These are phyloP conservation scores for Drymodes brunneopygia DNA, from an alignment of 2,113 vertebrate genomes.

Conservation along the genomic window DNA sequence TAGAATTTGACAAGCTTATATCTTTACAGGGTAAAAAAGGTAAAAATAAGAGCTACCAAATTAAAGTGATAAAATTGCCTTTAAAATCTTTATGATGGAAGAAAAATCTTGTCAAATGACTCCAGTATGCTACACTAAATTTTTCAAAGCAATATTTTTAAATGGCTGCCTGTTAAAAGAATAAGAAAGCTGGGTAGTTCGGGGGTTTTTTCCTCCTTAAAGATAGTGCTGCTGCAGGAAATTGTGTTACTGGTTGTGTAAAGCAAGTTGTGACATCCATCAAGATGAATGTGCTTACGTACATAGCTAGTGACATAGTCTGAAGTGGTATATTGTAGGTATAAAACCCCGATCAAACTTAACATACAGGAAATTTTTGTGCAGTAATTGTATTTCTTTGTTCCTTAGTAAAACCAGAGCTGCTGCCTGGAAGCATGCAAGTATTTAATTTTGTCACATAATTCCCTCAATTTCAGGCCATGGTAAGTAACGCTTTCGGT, in stretches of 20 bases:
- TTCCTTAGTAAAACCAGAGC: background rate
- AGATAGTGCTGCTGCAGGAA: background rate
- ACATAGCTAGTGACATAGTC: background rate
- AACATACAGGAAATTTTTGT: background rate
- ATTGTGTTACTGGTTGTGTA: background rate
- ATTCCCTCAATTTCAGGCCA: constrained; percentile 35
- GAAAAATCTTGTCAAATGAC: background rate
- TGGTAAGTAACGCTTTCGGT: background rate
- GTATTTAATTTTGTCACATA: constrained; percentile 21
- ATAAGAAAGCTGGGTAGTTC: background rate
- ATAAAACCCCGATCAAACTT: background rate
- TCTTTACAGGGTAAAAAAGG: background rate
- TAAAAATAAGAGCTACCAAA: background rate
- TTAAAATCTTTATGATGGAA: background rate
- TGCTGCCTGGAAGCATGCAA: background rate
- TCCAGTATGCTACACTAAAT: background rate
- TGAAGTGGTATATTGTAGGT: background rate
- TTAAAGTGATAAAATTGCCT: background rate
- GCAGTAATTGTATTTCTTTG: background rate
- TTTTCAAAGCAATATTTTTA: background rate
- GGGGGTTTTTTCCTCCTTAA: background rate
- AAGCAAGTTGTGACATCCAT: background rate
- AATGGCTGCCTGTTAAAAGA: background rate
- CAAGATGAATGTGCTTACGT: background rate
- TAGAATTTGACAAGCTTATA: background rate